phyloP scores from a whole-genome alignment of 2,797 vertebrate genomes.

The Notamacropus eugenii region DNA sequence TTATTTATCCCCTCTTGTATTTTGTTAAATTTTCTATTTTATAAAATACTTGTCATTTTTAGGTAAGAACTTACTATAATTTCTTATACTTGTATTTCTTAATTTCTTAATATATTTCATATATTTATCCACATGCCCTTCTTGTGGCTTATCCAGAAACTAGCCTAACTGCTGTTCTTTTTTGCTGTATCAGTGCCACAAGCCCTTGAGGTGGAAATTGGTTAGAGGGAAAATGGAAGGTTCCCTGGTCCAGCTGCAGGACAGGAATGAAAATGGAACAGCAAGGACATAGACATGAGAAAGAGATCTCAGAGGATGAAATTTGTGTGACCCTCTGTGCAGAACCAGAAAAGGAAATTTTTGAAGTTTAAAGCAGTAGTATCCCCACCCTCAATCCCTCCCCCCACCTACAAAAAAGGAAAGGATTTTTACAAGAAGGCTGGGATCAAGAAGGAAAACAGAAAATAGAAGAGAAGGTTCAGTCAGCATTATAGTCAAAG shows the following conservation, averaged over 20 bases:
- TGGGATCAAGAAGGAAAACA: neutral
- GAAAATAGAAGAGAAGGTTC: neutral
- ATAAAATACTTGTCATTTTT: slow-evolving; percentile 39
- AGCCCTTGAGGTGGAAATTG: neutral
- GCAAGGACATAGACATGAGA: neutral
- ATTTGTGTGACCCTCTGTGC: neutral
- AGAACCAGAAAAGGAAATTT: neutral
- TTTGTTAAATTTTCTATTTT: slow-evolving; percentile 39
- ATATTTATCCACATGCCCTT: neutral
- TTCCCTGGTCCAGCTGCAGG: neutral
- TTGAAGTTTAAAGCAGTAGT: neutral
- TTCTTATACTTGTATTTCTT: neutral
- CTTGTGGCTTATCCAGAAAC: neutral
- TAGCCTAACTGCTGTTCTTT: neutral
- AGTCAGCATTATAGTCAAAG: neutral
- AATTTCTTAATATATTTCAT: neutral
- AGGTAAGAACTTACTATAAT: neutral
- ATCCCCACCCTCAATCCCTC: neutral
- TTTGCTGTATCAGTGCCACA: neutral
- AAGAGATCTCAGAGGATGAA: neutral
- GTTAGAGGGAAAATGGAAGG: neutral
- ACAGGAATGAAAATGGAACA: neutral
- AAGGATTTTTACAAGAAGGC: neutral
- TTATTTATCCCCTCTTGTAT: slow-evolving; percentile 33
- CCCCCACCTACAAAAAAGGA: neutral